These are phyloP conservation scores for Cepaea hortensis DNA, from an alignment of 2,888 invertebrate genomes.

Conservation along the genomic window DNA sequence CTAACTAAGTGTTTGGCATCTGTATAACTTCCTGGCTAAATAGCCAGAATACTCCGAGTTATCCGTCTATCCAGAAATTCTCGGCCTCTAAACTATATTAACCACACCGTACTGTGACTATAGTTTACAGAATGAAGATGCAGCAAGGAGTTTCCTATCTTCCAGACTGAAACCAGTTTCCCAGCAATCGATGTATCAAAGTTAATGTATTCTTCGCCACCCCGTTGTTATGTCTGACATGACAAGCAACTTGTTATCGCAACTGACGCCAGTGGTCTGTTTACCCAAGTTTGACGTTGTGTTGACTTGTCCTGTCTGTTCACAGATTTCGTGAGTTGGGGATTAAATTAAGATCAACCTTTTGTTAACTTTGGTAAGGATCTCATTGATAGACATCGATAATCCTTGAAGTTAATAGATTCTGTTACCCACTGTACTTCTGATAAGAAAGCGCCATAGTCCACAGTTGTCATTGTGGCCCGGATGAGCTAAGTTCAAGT, in stretches of 20 bases:
- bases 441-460: not conserved
- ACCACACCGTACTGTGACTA: too few species aligned
- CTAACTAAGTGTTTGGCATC: too few species aligned
- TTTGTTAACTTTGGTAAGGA: not conserved
- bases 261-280: not conserved
- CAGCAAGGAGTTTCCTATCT: too few species aligned
- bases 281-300: not conserved
- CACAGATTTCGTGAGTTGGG: not conserved
- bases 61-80: too few species aligned
- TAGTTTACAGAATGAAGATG: too few species aligned
- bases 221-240: not conserved
- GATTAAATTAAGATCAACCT: not conserved
- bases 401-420: not conserved
- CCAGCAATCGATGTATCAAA: too few species aligned
- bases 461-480: not conserved
- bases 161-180: too few species aligned
- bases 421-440: not conserved
- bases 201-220: too few species aligned
- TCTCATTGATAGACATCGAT: not conserved
- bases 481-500: too few species aligned
- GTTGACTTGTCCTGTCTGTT: not conserved
- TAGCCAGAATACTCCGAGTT: too few species aligned
- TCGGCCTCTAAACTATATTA: too few species aligned
- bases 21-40: too few species aligned
- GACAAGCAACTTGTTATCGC: not conserved